Evolutionary conservation across 1,140 invertebrate genomes (phyloP), one percentile per base, ranked within the genome.

Genomic region (Drosophila erecta): DNA sequence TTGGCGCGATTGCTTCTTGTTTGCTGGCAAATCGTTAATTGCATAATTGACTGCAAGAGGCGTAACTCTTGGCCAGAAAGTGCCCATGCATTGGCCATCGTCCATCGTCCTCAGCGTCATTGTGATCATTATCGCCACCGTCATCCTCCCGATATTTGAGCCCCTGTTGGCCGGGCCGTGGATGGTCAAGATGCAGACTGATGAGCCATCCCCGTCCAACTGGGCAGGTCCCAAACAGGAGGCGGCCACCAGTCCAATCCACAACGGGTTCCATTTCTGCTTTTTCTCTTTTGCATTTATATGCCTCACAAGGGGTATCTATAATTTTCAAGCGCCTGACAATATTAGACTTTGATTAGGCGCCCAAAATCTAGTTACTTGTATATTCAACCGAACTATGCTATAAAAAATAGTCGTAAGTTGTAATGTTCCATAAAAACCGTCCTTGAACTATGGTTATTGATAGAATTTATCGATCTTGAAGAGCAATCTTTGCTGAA

Each of bases 31-130:
- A 73, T 44, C 76, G 72, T 79, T 89, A 87, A 87, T 87, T 87
- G 79, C 83, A 87, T 89, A 87, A 87, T 87, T 87, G 81, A 87
- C 81, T 81, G 72, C 81, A 84, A 80, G 61, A 85, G 76, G 80
- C 65, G 81, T 69, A 71, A 79, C 80, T 62, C 65, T 51, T 46
- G 46, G 69, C 47, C 49, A 43, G 69, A 37, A 33, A 59, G 50
- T 77, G 37, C 55, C 15, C 59, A 56, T 78, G 59, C 62, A 43
- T 79, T 76, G 60, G 54, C 54, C 73, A 49, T 66, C 53, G n/a
- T n/a, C n/a, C n/a, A n/a, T n/a, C 53, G 44, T 35, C 40, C 12
- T 51, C 65, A 30, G 15, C 37, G n/a, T 11, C 17, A 44, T 30
- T 22, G 27, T 30, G 27, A 35, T 27, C 22, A 24, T n/a, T 20